Percentiles rank a stretch among this genome's conserved stretches.
These are phyloP conservation scores for Microhierax caerulescens DNA, from an alignment of 2,797 vertebrate genomes.

Conservation along the genomic window DNA sequence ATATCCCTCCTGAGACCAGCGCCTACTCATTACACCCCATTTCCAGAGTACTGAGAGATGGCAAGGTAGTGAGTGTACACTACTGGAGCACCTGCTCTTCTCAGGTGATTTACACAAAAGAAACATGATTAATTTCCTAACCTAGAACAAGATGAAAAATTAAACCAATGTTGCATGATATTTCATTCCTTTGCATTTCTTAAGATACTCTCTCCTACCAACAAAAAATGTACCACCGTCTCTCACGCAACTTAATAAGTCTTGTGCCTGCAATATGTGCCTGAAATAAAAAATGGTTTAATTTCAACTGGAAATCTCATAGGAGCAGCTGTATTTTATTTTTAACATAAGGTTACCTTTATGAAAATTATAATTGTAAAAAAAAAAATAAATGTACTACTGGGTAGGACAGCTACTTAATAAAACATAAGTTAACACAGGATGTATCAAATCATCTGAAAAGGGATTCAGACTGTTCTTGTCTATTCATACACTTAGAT, in stretches of 20 bases:
- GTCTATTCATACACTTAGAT: not conserved
- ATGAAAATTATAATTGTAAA: not conserved
- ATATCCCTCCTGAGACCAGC: not conserved
- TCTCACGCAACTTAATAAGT: not conserved
- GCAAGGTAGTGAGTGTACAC: not conserved
- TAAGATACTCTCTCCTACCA: not conserved
- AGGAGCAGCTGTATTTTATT: not conserved
- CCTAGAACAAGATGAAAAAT: not conserved
- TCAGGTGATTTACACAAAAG: not conserved
- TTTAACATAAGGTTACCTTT: not conserved
- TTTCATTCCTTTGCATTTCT: not conserved
- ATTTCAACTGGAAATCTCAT: not conserved
- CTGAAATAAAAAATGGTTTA: too few species aligned
- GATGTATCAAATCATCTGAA: not conserved
- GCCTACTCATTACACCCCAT: not conserved
- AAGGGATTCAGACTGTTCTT: not conserved
- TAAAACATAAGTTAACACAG: not conserved
- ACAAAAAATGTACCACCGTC: not conserved
- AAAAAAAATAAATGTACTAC: not conserved
- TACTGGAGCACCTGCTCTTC: not conserved
- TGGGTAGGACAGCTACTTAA: not conserved
- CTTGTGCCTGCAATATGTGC: not conserved
- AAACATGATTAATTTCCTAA: not conserved
- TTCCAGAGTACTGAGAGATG: not conserved
- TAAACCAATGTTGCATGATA: not conserved